Evolutionary conservation across 2,888 invertebrate species (phyloP).

Genomic region (Melieria crassipennis): DNA sequence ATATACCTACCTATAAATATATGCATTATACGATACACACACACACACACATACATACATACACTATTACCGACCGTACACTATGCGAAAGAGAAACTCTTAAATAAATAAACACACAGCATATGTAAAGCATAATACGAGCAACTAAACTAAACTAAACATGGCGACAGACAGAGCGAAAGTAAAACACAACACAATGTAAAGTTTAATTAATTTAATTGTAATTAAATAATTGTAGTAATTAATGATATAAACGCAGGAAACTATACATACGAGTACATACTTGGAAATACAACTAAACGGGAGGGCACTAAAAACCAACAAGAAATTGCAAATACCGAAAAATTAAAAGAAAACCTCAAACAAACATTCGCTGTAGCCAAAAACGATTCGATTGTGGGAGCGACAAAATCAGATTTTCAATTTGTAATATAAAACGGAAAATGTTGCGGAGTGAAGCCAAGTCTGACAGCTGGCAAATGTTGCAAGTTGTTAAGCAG

Average conservation of each 20-base stretch:
- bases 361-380: background rate
- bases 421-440: no score
- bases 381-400: no score
- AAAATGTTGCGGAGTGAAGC: no score
- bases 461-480: no score
- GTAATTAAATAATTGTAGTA: constrained; percentile 15
- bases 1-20: constrained; percentile 38
- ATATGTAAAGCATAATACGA: constrained; percentile 16
- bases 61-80: constrained; percentile 40
- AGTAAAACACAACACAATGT: background rate
- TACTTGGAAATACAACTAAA: background rate
- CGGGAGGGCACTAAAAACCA: background rate
- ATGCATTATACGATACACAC: constrained; percentile 49
- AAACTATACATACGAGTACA: constrained; percentile 16
- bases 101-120: background rate
- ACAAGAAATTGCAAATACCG: background rate
- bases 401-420: no score
- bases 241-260: background rate
- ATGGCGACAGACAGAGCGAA: background rate
- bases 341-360: background rate
- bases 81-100: constrained; percentile 19
- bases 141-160: constrained; percentile 25
- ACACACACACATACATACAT: constrained; percentile 45
- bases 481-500: no score
- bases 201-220: background rate